These are phyloP conservation scores for Gymnobelideus leadbeateri DNA, from an alignment of 2,113 vertebrate species.

Conservation along the genomic window DNA sequence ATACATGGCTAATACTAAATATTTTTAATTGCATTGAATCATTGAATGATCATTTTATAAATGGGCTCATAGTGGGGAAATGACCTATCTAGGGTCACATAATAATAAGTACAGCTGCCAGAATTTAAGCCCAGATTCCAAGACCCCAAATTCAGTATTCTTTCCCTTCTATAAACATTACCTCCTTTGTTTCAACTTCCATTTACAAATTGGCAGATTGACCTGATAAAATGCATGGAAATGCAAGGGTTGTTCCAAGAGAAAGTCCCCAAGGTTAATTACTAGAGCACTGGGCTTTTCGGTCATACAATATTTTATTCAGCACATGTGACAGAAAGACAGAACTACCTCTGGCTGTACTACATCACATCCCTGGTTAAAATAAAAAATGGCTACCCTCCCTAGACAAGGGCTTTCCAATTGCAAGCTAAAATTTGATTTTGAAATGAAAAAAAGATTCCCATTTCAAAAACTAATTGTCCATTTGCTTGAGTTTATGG, in stretches of 20 bases:
- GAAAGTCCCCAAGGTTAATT: slow-evolving; percentile 6
- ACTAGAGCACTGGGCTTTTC: neutral
- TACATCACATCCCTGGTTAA: slow-evolving; percentile 12
- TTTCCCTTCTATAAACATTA: neutral
- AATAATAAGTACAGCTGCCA: slow-evolving; percentile 3
- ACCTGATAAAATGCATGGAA: slow-evolving; percentile 14
- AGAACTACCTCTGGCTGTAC: slow-evolving; percentile 22
- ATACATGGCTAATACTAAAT: neutral
- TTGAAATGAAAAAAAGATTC: slow-evolving; percentile 33
- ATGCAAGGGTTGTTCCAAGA: slow-evolving; percentile 41
- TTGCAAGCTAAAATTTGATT: slow-evolving; percentile 4
- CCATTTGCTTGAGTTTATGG: slow-evolving; percentile 26
- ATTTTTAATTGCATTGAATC: neutral
- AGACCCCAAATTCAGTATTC: slow-evolving; percentile 28
- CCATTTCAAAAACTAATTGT: slow-evolving; percentile 44
- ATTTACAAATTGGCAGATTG: neutral
- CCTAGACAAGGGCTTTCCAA: slow-evolving; percentile 32
- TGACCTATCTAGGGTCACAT: slow-evolving; percentile 16
- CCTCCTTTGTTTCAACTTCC: slow-evolving; percentile 39
- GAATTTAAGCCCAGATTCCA: slow-evolving; percentile 8
- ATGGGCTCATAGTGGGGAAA: slow-evolving; percentile 21
- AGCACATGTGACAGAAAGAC: neutral
- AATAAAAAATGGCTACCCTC: slow-evolving; percentile 11
- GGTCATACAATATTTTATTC: slow-evolving; percentile 21
- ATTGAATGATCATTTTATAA: slow-evolving; percentile 10